Evolutionary conservation across 2,888 invertebrate genomes (phyloP).

Genomic region (Erynnis tages): DNA sequence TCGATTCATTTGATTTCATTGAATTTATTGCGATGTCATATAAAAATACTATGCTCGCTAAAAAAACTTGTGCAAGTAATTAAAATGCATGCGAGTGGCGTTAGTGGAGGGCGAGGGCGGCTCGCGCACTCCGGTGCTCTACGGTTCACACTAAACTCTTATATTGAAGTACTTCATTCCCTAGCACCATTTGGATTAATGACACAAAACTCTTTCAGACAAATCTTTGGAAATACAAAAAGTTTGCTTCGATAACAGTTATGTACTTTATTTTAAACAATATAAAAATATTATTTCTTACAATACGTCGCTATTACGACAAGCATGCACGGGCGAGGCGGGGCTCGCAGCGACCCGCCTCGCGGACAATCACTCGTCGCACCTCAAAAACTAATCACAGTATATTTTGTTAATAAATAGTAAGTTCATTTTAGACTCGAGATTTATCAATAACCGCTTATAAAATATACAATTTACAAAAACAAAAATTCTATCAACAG

Average conservation of each 20-base stretch:
- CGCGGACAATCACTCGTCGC: conserved; percentile 36
- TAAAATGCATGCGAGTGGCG: conserved; percentile 9
- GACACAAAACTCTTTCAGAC: conserved; percentile 52
- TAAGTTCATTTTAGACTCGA: conserved; percentile 60
- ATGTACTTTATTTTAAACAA: conserved; percentile 76
- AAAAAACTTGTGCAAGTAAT: conserved; percentile 7
- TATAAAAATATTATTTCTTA: conserved; percentile 78
- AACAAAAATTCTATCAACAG: conserved; percentile 62
- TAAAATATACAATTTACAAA: conserved; percentile 72
- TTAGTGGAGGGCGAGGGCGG: conserved; percentile 5
- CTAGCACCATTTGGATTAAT: conserved; percentile 73
- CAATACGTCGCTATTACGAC: conserved; percentile 60
- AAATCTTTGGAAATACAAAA: conserved; percentile 64
- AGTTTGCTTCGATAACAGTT: conserved; percentile 66
- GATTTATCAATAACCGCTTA: conserved; percentile 68
- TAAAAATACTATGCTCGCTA: too few species aligned
- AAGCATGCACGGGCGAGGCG: conserved; percentile 30
- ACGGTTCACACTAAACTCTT: neutral
- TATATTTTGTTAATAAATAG: conserved; percentile 70
- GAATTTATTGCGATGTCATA: neutral
- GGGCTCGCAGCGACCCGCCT: conserved; percentile 14
- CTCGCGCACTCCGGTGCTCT: conserved; percentile 1
- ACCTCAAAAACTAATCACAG: conserved; percentile 63
- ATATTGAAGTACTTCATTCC: conserved; percentile 43
- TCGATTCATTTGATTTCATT: neutral